phyloP scores from a whole-genome alignment of 2,888 invertebrate genomes.

The Fissipunctia ypsillon region DNA sequence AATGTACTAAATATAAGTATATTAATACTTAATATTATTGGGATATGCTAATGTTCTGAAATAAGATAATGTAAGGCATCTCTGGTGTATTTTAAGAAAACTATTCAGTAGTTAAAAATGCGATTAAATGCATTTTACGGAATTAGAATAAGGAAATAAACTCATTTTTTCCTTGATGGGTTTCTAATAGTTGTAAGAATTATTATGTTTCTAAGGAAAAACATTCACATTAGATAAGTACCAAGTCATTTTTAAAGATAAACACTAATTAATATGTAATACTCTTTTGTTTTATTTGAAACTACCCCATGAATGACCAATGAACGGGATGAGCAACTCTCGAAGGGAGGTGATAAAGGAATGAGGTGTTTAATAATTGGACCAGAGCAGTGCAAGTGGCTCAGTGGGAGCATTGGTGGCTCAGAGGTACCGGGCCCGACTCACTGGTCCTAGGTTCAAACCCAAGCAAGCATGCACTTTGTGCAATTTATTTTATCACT shows the following conservation, averaged over 20 bases:
- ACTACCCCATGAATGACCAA: background rate
- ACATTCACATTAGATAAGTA: too few relatives aligned
- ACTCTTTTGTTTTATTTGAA: constrained; percentile 13
- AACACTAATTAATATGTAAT: background rate
- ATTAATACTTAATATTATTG: too few relatives aligned
- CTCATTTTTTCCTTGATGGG: too few relatives aligned
- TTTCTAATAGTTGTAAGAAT: too few relatives aligned
- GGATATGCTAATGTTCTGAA: background rate
- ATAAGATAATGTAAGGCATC: constrained; percentile 6
- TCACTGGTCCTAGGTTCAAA: background rate
- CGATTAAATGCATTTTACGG: too few relatives aligned
- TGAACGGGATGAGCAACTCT: background rate
- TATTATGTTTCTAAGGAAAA: too few relatives aligned
- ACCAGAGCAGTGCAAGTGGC: too few relatives aligned
- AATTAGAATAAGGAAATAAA: too few relatives aligned
- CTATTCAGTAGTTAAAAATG: too few relatives aligned
- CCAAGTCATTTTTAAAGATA: background rate
- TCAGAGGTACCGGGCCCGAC: background rate
- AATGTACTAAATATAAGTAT: too few relatives aligned
- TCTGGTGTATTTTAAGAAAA: constrained; percentile 16
- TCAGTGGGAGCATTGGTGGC: background rate
- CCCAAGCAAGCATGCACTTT: background rate
- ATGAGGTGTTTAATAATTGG: background rate
- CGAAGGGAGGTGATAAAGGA: background rate
- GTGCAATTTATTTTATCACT: background rate